Conservation (phyloP, 1,140 invertebrate genomes). For the Sinella curviseta region DNA sequence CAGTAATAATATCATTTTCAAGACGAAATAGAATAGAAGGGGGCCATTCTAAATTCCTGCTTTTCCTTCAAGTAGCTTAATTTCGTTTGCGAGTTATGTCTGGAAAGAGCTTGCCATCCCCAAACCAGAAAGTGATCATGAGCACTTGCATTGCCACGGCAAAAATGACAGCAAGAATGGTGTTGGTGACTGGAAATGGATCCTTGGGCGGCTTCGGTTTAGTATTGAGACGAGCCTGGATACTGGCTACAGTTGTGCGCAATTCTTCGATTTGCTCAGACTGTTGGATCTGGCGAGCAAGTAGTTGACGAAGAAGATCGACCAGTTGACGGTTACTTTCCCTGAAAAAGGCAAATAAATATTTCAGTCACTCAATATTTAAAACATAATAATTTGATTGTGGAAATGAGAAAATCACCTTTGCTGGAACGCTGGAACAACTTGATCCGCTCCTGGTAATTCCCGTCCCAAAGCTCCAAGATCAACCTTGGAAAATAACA, state of each 20-base stretch:
- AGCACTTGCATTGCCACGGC: constrained; percentile 47
- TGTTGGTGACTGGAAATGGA: constrained; percentile 48
- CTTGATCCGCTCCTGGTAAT: constrained; percentile 36
- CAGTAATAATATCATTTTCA: too few relatives aligned
- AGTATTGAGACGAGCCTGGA: constrained; percentile 37
- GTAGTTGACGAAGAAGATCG: constrained; percentile 46
- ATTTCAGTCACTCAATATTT: not conserved
- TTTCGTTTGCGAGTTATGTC: constrained; percentile 25
- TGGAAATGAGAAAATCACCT: constrained; percentile 29
- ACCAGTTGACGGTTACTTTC: constrained; percentile 49
- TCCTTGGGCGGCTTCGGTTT: constrained; percentile 43
- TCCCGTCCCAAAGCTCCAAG: constrained; percentile 15
- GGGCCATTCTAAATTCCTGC: too few relatives aligned
- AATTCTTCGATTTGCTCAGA: constrained; percentile 48
- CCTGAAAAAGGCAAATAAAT: constrained; percentile 26
- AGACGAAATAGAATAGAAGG: too few relatives aligned
- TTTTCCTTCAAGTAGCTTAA: too few relatives aligned
- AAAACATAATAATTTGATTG: not conserved
- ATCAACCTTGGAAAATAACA: constrained; percentile 31
- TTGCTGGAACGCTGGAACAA: constrained; percentile 46
- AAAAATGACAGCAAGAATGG: constrained; percentile 44
- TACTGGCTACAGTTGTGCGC: constrained; percentile 40
- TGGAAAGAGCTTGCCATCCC: constrained; percentile 45
- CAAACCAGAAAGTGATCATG: constrained; percentile 47
- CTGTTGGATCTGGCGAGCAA: constrained; percentile 47